Percentiles rank a stretch among this genome's conserved stretches.
Evolutionary conservation across 2,113 vertebrate genomes (phyloP).

Genomic region (Limnothrissa miodon): DNA sequence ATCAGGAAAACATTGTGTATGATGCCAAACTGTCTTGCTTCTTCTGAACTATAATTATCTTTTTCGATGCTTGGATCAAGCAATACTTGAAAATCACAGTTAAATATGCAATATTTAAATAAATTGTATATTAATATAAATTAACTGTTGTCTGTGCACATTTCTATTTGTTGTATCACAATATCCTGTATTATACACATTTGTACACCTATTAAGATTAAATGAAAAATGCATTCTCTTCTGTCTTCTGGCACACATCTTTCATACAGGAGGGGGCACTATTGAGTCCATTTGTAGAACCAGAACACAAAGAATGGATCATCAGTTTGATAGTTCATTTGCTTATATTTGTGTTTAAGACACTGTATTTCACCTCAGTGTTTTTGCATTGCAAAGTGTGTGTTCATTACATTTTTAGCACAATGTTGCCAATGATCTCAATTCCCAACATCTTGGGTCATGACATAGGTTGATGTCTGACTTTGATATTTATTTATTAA

Average conservation of each 20-base stretch:
- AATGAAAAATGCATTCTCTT: neutral
- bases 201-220: neutral
- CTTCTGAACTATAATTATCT: slow-evolving; percentile 4
- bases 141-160: neutral
- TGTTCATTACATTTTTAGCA: neutral
- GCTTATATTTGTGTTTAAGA: neutral
- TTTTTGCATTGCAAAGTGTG: neutral
- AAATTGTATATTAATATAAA: slow-evolving; percentile 12
- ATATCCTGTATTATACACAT: neutral
- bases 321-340: neutral
- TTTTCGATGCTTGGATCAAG: slow-evolving; percentile 33
- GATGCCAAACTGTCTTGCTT: neutral
- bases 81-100: slow-evolving; percentile 31
- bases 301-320: neutral
- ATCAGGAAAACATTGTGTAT: slow-evolving; percentile 5
- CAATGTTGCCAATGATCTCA: neutral
- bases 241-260: slow-evolving; percentile 12
- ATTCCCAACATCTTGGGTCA: no score
- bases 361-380: neutral
- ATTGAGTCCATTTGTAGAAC: slow-evolving; percentile 3
- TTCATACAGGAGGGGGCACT: slow-evolving; percentile 36
- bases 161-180: neutral
- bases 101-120: slow-evolving; percentile 20
- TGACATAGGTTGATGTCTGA: no score
- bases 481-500: no score